phyloP scores from a whole-genome alignment of 1,140 invertebrate species.

The Zaprionus ornatus region DNA sequence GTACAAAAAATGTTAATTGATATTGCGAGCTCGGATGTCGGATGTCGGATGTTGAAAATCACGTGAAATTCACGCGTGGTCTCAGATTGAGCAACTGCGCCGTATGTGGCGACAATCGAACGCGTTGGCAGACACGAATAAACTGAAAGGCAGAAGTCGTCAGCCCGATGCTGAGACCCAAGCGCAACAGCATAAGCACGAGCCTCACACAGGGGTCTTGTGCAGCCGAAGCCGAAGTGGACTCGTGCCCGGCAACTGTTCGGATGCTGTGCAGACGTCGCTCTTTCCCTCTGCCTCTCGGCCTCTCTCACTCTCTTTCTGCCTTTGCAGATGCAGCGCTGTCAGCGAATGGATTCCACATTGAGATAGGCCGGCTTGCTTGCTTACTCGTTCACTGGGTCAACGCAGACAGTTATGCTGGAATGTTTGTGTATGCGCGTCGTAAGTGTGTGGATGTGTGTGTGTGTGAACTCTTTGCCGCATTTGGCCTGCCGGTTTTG shows the following conservation, averaged over 20 bases:
- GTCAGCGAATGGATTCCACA: slow-evolving; percentile 37
- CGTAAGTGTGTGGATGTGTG: slow-evolving; percentile 17
- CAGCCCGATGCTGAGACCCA: slow-evolving; percentile 39
- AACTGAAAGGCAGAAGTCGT: slow-evolving; percentile 65
- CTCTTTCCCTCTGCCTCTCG: background rate
- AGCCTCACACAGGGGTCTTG: slow-evolving; percentile 51
- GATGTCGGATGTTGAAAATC: slow-evolving; percentile 20
- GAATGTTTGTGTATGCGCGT: background rate
- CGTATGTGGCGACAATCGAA: slow-evolving; percentile 60
- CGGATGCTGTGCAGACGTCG: slow-evolving; percentile 55
- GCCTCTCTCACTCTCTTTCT: background rate
- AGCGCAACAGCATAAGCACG: slow-evolving; percentile 54
- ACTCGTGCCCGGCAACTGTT: slow-evolving; percentile 32
- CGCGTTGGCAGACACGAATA: slow-evolving; percentile 72
- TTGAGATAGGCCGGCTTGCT: slow-evolving; percentile 13
- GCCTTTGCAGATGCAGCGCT: slow-evolving; percentile 61
- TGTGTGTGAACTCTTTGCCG: slow-evolving; percentile 39
- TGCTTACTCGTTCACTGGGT: slow-evolving; percentile 78
- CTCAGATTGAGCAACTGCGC: slow-evolving; percentile 5
- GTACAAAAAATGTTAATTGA: slow-evolving; percentile 48
- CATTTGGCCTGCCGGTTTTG: slow-evolving; percentile 56
- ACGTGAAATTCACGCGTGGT: slow-evolving; percentile 26
- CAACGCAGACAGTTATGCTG: slow-evolving; percentile 47
- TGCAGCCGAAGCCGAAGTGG: slow-evolving; percentile 7
- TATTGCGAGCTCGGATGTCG: slow-evolving; percentile 26